A percentile compares a stretch with the other conserved stretches of the same genome.
Evolutionary conservation across 2,113 vertebrate species (phyloP).

Genomic region (Microtus pennsylvanicus): DNA sequence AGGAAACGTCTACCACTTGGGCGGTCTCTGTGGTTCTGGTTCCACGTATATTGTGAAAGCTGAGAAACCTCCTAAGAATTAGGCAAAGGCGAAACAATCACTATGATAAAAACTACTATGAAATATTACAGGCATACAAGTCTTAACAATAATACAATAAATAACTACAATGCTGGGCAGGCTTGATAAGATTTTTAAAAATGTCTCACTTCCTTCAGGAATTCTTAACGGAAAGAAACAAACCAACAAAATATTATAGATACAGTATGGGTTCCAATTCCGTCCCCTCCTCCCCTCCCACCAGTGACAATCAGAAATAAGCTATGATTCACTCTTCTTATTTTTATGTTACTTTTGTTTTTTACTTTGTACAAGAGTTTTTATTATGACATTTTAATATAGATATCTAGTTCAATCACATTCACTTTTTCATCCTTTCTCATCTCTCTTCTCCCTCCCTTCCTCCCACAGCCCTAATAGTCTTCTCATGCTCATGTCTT

Average conservation of each 20-base stretch:
- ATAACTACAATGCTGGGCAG: background rate
- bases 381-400: background rate
- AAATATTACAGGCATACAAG: constrained; percentile 2
- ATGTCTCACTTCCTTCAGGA: constrained; percentile 31
- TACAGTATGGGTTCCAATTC: background rate
- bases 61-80: background rate
- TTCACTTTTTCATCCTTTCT: background rate
- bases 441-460: background rate
- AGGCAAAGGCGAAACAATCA: background rate
- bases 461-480: background rate
- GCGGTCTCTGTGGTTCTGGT: constrained; percentile 18
- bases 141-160: constrained; percentile 24
- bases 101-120: background rate
- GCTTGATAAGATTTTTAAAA: constrained; percentile 11
- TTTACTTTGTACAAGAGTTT: background rate
- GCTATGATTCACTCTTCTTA: background rate
- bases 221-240: background rate
- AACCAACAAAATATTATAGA: background rate
- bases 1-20: background rate
- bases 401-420: background rate
- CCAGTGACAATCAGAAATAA: background rate
- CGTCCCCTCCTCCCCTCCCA: background rate
- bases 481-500: background rate
- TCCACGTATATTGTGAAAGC: background rate
- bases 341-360: background rate